Evolutionary conservation across 2,797 vertebrate species (phyloP).

Genomic region (Ctenopoma multispine): DNA sequence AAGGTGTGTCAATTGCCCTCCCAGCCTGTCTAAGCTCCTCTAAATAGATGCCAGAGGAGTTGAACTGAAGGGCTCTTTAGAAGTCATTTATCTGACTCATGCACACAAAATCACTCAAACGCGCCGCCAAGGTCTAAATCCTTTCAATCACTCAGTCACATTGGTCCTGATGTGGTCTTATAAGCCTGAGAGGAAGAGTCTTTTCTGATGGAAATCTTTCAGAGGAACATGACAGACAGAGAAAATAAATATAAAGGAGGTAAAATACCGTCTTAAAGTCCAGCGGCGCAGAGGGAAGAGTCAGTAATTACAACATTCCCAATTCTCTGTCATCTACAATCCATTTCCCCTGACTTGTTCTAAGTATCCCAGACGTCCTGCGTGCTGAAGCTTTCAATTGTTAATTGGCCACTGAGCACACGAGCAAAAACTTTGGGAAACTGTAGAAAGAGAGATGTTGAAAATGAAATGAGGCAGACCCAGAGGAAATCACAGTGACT

Average conservation of each 20-base stretch:
- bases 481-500: slow-evolving; percentile 51
- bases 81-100: slow-evolving; percentile 44
- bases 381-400: slow-evolving; percentile 39
- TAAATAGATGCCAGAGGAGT: slow-evolving; percentile 38
- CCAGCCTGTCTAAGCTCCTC: slow-evolving; percentile 19
- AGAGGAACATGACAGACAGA: slow-evolving; percentile 9
- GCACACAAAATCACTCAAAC: slow-evolving; percentile 45
- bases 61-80: slow-evolving; percentile 7
- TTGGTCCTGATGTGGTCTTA: slow-evolving; percentile 25
- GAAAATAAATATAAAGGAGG: slow-evolving; percentile 2
- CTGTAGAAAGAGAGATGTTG: slow-evolving; percentile 25
- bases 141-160: slow-evolving; percentile 31
- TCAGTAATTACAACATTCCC: slow-evolving; percentile 27
- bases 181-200: slow-evolving; percentile 22
- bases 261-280: slow-evolving; percentile 21
- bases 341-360: slow-evolving; percentile 32
- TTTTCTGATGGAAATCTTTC: slow-evolving; percentile 27
- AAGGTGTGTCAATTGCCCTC: slow-evolving; percentile 34
- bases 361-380: not conserved
- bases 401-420: slow-evolving; percentile 58
- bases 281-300: slow-evolving; percentile 26
- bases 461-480: slow-evolving; percentile 38
- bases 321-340: slow-evolving; percentile 52
- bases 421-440: slow-evolving; percentile 37
- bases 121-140: slow-evolving; percentile 36